Evolutionary conservation across 2,113 vertebrate species (phyloP), one percentile per base, ranked within the genome.

Genomic region (Bothrops jararaca): DNA sequence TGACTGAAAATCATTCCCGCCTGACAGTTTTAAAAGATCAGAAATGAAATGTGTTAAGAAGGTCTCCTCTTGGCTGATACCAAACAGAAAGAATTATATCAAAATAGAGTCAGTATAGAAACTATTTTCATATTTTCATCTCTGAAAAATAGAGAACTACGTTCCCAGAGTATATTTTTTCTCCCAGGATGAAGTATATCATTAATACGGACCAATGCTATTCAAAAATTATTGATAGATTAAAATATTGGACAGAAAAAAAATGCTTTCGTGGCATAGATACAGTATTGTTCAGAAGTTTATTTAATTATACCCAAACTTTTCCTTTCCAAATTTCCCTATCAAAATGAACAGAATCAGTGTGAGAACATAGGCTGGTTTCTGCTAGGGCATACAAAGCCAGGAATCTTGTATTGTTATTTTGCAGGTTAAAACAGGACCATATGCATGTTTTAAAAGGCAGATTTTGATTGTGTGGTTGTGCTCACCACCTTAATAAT

Each of bases 1-100:
- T 97, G 97, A 96, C 97, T 97, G 97, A 95, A 97, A 97, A 97
- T 97, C 97, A 94, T 97, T 97, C 95, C 64, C 39, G 24, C 22
- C 95, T 97, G 97, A 97, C 96, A 96, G 94, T 92, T 97, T 97
- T 96, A 95, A 97, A 97, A 97, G 95, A 97, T 95, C 97, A 96
- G 94, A 92, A 95, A 94, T 93, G 95, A 96, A 96, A 92, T 1
- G 0, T 12, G 94, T 88, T 97, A 96, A 96, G 95, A 94, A 95
- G 96, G 91, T 96, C 97, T 96, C 95, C 91, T 64, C 92, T 93
- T 48, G 1, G 1, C 20, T 94, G 95, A 95, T 94, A 74, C 80
- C 0, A 5, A 91, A 90, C 91, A 93, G 92, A 88, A 95, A 48
- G 8, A 85, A 91, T 74, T 56, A 85, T 54, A 58, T 69, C 91